These are phyloP conservation scores for Umimayanthus chanpuru DNA, from an alignment of 92 coral and sea anemone species.

Conservation along the genomic window DNA sequence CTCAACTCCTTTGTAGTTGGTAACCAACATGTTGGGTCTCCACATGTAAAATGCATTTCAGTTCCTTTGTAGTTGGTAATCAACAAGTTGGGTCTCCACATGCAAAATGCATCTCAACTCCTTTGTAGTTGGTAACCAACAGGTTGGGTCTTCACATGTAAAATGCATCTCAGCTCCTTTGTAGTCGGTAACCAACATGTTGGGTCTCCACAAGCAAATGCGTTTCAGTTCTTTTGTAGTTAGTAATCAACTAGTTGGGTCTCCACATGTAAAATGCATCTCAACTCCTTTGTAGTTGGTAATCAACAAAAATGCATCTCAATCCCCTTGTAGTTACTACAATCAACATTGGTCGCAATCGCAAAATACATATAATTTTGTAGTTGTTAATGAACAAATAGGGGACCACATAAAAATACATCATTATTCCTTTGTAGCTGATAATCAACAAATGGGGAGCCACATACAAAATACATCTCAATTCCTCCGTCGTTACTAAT, in stretches of 20 bases:
- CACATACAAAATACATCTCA: background rate
- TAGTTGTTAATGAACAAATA: too few relatives aligned
- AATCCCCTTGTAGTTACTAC: too few relatives aligned
- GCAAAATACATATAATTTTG: too few relatives aligned
- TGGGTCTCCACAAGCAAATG: constrained; percentile 3
- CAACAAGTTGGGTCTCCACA: background rate
- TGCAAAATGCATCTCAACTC: background rate
- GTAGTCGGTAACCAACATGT: constrained; percentile 45
- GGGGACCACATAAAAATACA: background rate
- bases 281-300: background rate
- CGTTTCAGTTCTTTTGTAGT: constrained; percentile 39
- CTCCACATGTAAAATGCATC: constrained; percentile 72
- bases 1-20: constrained; percentile 41
- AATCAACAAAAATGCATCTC: background rate
- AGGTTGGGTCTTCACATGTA: background rate
- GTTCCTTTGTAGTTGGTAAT: too few relatives aligned
- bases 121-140: too few relatives aligned
- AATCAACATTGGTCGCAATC: too few relatives aligned
- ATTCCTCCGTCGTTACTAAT: constrained; percentile 21
- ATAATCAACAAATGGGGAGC: too few relatives aligned
- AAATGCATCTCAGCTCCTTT: background rate
- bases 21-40: constrained; percentile 53
- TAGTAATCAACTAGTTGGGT: constrained; percentile 60
- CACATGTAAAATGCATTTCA: constrained; percentile 63
- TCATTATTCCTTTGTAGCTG: background rate